Conservation (phyloP, 2,888 invertebrate genomes). For the Xylocampa areola region DNA sequence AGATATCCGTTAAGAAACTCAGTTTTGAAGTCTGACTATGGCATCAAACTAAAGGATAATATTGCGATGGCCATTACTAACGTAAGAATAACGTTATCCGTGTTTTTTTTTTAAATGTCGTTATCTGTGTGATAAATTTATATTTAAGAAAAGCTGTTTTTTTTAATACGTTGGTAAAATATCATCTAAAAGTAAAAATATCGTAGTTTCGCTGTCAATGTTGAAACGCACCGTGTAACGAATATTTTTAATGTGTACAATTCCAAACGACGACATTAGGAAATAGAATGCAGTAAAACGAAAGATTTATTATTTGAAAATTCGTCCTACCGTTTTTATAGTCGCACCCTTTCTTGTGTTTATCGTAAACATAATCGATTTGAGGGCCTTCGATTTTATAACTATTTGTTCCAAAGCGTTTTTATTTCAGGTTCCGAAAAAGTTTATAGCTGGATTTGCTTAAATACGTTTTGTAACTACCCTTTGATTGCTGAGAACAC, state of each 20-base stretch:
- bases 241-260: conserved; percentile 23
- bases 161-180: too few species aligned
- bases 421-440: conserved; percentile 68
- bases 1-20: too few species aligned
- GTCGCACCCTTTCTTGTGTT: conserved; percentile 68
- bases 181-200: too few species aligned
- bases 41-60: too few species aligned
- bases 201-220: not conserved
- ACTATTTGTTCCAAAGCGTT: conserved; percentile 69
- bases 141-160: too few species aligned
- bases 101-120: too few species aligned
- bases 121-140: too few species aligned
- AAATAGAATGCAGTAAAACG: conserved; percentile 46
- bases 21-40: too few species aligned
- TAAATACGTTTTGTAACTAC: conserved; percentile 74
- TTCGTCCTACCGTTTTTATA: conserved; percentile 83
- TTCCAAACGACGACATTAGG: conserved; percentile 19
- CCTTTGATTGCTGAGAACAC: conserved; percentile 61
- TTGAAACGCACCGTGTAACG: not conserved
- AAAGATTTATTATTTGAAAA: conserved; percentile 66
- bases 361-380: conserved; percentile 77
- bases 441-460: conserved; percentile 74
- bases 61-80: too few species aligned
- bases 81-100: too few species aligned
- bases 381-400: conserved; percentile 66